Evolutionary conservation across 92 coral and sea anemone species (phyloP), one percentile per base, ranked within the genome.

Genomic region (Porites divaricata): DNA sequence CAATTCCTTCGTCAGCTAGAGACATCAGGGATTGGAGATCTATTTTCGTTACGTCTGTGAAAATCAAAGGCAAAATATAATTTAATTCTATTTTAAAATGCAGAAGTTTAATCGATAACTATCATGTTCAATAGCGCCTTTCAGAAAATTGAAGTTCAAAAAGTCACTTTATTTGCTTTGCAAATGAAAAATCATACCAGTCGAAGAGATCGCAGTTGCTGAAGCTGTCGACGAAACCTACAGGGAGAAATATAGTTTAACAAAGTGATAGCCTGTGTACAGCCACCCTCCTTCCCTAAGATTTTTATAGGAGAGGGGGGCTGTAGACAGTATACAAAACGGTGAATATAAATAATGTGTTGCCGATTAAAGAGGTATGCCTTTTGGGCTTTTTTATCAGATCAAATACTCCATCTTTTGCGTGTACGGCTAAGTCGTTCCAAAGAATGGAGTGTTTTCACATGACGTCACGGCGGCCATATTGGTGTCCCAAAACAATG

Each of bases 1-100:
- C 99, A 67, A 96, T 94, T 26, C 99, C 99, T 50, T 90, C 92
- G 57, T 96, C 96, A 67, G 87, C 92, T 53, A 96, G 95, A 77
- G 93, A 79, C 59, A 96, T 63, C 66, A 96, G 82, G 9, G 98
- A 95, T 70, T 91, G 85, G 28, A 95, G 16, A 71, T 96, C 96
- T 71, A 92, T 90, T 72, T 85, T 89, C 12, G 87, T 50, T 13
- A 53, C 85, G 63, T 81, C 70, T 68, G 83, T 28, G 28, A 19
- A 54, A 68, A 45, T 8, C 51, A 67, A 10, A 6, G 12, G 15
- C 5, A 51, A n/a, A 52, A 45, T 4, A n/a, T 21, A 48, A 45
- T 48, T 23, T 71, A 28, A 11, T 9, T 68, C 14, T 12, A 11
- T 1, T 20, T 68, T 2, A 1, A 1, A 28, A 52, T 28, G 50